A percentile compares a stretch with the other conserved stretches of the same genome.
Evolutionary conservation across 92 coral and sea anemone species (phyloP).

Genomic region (Montipora capitata): DNA sequence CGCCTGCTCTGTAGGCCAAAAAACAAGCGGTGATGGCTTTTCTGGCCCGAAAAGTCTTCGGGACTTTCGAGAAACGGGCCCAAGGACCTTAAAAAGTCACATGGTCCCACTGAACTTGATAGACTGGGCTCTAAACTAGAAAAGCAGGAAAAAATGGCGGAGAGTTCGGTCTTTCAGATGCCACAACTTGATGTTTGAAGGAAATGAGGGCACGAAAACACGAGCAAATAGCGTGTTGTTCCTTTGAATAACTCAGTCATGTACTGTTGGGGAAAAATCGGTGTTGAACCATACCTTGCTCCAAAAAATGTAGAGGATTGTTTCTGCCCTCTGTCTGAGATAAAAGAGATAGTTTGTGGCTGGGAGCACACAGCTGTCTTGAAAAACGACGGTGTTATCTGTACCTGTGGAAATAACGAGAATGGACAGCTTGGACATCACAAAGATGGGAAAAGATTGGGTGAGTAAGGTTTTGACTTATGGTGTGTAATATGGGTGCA

Average conservation of each 20-base stretch:
- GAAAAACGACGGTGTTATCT: constrained; percentile 85
- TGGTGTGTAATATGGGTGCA: too few relatives aligned
- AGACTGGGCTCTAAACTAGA: too few relatives aligned
- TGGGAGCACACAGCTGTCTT: constrained; percentile 92
- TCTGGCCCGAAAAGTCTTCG: too few relatives aligned
- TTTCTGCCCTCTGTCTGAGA: constrained; percentile 50
- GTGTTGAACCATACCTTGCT: constrained; percentile 61
- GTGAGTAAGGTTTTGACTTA: constrained; percentile 40
- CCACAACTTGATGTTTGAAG: too few relatives aligned
- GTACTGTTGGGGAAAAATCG: constrained; percentile 88
- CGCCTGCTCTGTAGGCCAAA: too few relatives aligned
- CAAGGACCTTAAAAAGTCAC: too few relatives aligned
- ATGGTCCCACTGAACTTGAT: too few relatives aligned
- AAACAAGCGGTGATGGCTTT: too few relatives aligned
- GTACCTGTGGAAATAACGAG: constrained; percentile 94
- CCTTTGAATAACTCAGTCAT: constrained; percentile 7
- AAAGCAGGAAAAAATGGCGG: too few relatives aligned
- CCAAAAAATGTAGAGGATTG: constrained; percentile 75
- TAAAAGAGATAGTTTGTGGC: constrained; percentile 85
- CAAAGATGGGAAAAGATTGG: constrained; percentile 73
- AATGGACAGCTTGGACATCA: constrained; percentile 93
- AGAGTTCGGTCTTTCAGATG: too few relatives aligned
- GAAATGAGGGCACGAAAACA: not conserved
- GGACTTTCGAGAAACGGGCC: too few relatives aligned
- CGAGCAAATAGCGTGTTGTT: not conserved